These are phyloP conservation scores for Dolichotis patagonum DNA, from an alignment of 2,113 vertebrate genomes.

Conservation along the genomic window DNA sequence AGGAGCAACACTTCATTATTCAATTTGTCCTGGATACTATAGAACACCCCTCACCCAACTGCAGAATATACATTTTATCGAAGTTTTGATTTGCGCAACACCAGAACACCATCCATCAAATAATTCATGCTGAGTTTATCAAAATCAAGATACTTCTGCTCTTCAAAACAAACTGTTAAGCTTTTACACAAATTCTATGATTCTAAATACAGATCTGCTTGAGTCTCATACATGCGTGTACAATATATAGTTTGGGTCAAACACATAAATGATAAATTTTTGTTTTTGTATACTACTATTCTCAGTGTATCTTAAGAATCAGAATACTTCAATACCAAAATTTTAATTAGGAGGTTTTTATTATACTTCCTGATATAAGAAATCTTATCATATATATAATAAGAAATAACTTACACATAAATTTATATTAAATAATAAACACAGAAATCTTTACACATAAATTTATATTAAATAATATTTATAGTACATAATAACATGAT, in stretches of 20 bases:
- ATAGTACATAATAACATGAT: background rate
- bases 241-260: background rate
- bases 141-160: background rate
- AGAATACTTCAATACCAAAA: background rate
- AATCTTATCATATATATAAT: too few relatives aligned
- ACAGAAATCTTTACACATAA: too few relatives aligned
- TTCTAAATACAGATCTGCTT: background rate
- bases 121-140: background rate
- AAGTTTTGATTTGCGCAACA: background rate
- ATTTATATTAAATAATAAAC: too few relatives aligned
- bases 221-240: background rate
- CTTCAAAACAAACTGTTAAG: background rate
- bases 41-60: background rate
- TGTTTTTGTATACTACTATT: background rate
- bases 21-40: background rate
- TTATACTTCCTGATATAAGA: background rate
- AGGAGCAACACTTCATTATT: background rate
- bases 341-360: background rate
- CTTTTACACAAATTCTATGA: background rate
- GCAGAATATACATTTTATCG: background rate
- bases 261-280: background rate
- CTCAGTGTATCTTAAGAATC: conserved; percentile 9
- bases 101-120: background rate
- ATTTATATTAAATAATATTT: conserved; percentile 5
- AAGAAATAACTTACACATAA: background rate